Percentiles rank a stretch among this genome's conserved stretches.
phyloP scores from a whole-genome alignment of 2,888 invertebrate genomes.

The Liopterus haemorrhoidalis region DNA sequence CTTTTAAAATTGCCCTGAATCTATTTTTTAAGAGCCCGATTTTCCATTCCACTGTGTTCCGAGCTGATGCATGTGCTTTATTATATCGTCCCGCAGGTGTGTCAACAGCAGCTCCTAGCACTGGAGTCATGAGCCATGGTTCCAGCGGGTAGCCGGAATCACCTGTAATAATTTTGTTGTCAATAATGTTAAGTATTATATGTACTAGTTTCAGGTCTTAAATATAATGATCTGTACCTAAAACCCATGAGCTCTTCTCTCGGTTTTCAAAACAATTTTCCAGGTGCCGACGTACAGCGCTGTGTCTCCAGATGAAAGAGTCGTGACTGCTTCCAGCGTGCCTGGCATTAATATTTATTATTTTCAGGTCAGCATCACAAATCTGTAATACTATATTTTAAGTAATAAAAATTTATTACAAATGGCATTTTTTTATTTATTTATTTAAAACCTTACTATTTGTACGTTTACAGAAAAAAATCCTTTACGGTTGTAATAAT shows the following conservation, averaged over 20 bases:
- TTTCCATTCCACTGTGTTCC: constrained; percentile 15
- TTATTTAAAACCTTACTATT: no score
- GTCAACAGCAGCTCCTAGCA: constrained; percentile 11
- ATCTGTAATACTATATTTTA: no score
- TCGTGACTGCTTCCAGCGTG: constrained; percentile 1
- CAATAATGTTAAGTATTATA: no score
- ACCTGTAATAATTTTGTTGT: no score
- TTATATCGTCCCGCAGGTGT: constrained; percentile 18
- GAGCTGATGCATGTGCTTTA: constrained; percentile 10
- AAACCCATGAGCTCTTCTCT: background rate
- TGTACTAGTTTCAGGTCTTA: no score
- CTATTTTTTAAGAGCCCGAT: constrained; percentile 17
- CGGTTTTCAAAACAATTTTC: background rate
- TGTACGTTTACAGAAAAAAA: constrained; percentile 18
- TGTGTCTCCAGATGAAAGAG: background rate
- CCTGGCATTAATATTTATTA: constrained; percentile 1
- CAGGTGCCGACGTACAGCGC: background rate
- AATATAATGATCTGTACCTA: no score
- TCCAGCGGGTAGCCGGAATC: constrained; percentile 22
- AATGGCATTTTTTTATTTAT: no score
- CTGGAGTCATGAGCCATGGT: constrained; percentile 22
- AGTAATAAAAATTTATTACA: no score
- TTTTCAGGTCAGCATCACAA: constrained; percentile 17
- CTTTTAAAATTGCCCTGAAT: constrained; percentile 13
- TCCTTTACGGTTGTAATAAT: constrained; percentile 18